Percentiles rank a stretch among this genome's conserved stretches.
Evolutionary conservation across 2,888 invertebrate genomes (phyloP).

Genomic region (Ptilodon capucinus): DNA sequence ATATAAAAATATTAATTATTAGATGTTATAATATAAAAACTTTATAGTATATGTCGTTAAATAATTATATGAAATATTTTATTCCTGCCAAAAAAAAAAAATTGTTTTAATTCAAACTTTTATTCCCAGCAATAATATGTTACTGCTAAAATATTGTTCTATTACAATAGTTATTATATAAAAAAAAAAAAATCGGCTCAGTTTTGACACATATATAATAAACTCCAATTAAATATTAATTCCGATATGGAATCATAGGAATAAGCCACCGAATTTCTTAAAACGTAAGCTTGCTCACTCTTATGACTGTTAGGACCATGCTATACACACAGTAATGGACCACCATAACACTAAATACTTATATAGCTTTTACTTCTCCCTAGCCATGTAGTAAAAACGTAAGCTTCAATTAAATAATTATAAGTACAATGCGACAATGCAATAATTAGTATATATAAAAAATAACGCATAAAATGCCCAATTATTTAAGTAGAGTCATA

Average conservation of each 20-base stretch:
- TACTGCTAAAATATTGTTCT: no score
- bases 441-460: conserved; percentile 22
- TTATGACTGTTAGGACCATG: conserved; percentile 41
- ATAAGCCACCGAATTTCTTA: conserved; percentile 4
- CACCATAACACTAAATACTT: conserved; percentile 22
- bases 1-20: no score
- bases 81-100: no score
- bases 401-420: conserved; percentile 13
- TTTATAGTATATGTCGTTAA: no score
- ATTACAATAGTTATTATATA: no score
- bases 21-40: no score
- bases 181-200: no score
- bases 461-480: conserved; percentile 44
- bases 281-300: conserved; percentile 12
- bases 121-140: no score
- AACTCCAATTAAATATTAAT: conserved; percentile 6
- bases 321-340: conserved; percentile 31
- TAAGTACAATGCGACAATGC: conserved; percentile 9
- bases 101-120: no score
- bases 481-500: conserved; percentile 11
- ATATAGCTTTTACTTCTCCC: conserved; percentile 15
- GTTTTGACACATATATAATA: no score
- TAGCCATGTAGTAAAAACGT: conserved; percentile 12
- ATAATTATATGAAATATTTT: no score
- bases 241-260: background rate